Conservation (phyloP, 2,888 invertebrate genomes). For the Ischnus inquisitorius region DNA sequence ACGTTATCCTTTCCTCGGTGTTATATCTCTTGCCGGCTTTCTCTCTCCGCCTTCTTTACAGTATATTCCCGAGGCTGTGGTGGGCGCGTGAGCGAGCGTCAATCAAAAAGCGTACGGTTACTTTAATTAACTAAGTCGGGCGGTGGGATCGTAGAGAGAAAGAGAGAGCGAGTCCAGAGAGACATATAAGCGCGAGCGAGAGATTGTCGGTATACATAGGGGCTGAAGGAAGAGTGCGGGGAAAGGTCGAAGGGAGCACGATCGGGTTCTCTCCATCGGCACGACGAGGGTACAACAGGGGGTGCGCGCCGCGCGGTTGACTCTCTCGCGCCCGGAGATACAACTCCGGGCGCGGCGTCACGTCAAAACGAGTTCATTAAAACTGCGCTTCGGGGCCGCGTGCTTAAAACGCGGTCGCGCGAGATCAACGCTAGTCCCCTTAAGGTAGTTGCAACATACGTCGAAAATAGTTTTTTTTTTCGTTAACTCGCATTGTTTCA, state of each 20-base stretch:
- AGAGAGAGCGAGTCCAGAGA: constrained; percentile 17
- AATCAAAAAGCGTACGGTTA: constrained; percentile 80
- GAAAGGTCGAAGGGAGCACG: constrained; percentile 47
- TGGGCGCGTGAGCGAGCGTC: constrained; percentile 75
- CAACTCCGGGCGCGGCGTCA: constrained; percentile 72
- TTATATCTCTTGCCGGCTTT: constrained; percentile 32
- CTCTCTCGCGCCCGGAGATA: constrained; percentile 45
- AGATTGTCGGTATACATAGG: constrained; percentile 2
- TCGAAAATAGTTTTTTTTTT: neutral
- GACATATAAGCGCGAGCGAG: neutral
- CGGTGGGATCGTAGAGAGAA: constrained; percentile 50
- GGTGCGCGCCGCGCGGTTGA: constrained; percentile 51
- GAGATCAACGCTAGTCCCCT: constrained; percentile 2
- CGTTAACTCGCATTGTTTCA: constrained; percentile 72
- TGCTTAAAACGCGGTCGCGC: constrained; percentile 20
- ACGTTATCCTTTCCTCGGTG: constrained; percentile 11
- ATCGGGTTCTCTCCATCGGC: constrained; percentile 32
- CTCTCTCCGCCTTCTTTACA: constrained; percentile 56
- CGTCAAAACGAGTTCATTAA: constrained; percentile 83
- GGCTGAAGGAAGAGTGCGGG: constrained; percentile 24
- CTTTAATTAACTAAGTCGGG: constrained; percentile 81
- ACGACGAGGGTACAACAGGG: constrained; percentile 46
- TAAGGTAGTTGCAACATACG: neutral
- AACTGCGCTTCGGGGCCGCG: constrained; percentile 71
- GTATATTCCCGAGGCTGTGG: constrained; percentile 61